phyloP scores from a whole-genome alignment of 1,140 invertebrate species.

The Antheraea pernyi region DNA sequence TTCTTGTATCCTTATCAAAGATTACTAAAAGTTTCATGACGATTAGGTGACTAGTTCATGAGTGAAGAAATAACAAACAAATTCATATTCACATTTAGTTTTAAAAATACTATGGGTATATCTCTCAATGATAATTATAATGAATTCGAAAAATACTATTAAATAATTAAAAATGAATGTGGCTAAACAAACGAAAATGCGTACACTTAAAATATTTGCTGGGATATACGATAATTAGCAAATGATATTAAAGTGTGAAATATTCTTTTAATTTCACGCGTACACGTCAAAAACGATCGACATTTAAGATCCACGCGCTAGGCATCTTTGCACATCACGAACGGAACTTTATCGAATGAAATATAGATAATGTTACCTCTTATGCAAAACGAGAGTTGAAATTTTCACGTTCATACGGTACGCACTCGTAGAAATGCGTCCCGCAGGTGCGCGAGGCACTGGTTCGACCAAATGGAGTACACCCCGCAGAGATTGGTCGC shows the following conservation, averaged over 20 bases:
- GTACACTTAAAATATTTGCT: no score
- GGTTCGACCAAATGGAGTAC: slow-evolving; percentile 53
- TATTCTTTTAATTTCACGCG: slow-evolving; percentile 29
- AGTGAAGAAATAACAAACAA: no score
- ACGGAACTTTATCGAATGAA: slow-evolving; percentile 43
- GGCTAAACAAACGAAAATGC: no score
- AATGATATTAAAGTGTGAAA: not conserved
- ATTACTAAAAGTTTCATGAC: no score
- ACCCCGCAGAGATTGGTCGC: slow-evolving; percentile 61
- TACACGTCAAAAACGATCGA: slow-evolving; percentile 47
- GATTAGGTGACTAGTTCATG: no score
- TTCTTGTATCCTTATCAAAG: no score
- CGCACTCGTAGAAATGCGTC: slow-evolving; percentile 61
- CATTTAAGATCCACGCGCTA: slow-evolving; percentile 70
- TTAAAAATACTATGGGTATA: no score
- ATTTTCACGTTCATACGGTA: slow-evolving; percentile 53
- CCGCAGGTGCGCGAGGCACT: slow-evolving; percentile 47
- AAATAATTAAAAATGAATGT: no score
- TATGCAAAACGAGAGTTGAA: slow-evolving; percentile 62
- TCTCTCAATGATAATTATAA: no score
- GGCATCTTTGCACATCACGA: slow-evolving; percentile 56
- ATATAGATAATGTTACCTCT: slow-evolving; percentile 62
- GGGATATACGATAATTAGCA: no score
- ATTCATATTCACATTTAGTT: no score
- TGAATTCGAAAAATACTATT: no score